phyloP scores from a whole-genome alignment of 2,797 vertebrate genomes.

The Pseudochirops corinnae region DNA sequence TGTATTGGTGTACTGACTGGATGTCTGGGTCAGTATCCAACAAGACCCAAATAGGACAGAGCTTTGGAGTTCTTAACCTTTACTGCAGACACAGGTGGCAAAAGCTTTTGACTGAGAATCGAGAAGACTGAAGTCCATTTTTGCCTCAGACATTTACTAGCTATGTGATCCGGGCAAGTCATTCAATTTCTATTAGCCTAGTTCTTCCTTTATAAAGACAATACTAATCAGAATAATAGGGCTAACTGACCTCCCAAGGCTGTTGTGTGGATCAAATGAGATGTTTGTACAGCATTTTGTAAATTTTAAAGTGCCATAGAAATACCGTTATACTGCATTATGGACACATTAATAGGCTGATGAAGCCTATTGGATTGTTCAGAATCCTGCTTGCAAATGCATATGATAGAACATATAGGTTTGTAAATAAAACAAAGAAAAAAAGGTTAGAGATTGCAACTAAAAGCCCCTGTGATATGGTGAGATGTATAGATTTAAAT shows the following conservation, averaged over 20 bases:
- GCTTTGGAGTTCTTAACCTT: neutral
- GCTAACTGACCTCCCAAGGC: neutral
- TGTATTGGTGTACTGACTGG: neutral
- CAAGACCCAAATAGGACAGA: neutral
- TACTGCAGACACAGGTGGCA: too few relatives aligned
- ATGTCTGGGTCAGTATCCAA: neutral
- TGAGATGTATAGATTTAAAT: neutral
- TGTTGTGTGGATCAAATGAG: neutral
- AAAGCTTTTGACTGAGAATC: neutral
- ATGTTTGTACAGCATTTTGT: neutral
- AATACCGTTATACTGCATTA: neutral
- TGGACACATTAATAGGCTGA: neutral
- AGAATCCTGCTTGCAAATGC: neutral
- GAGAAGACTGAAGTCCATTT: neutral
- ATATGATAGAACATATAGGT: neutral
- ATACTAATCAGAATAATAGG: neutral
- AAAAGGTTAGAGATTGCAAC: neutral
- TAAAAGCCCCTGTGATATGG: neutral
- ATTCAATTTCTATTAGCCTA: neutral
- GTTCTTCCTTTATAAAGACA: neutral
- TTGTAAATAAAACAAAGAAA: neutral
- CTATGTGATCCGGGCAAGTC: neutral
- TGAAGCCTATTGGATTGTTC: neutral
- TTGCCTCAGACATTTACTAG: neutral
- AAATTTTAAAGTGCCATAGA: neutral